Evolutionary conservation across 37 sponge, comb jelly and placozoan genomes (phyloP).

Genomic region (Chondrilla cf. caribensis): DNA sequence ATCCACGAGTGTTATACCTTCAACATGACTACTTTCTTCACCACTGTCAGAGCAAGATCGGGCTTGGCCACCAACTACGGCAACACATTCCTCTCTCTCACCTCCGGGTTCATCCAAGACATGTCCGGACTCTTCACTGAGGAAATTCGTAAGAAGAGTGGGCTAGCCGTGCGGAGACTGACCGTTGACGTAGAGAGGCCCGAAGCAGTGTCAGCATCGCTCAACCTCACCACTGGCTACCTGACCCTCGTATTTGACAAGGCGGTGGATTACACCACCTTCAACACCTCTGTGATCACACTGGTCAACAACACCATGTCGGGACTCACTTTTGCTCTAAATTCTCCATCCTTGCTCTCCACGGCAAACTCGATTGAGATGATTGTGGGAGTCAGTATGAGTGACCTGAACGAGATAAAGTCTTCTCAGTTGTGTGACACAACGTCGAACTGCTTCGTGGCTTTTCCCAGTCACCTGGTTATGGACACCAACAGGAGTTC

Average conservation of each 20-base stretch:
- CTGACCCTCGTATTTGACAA: conserved; percentile 70
- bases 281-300: conserved; percentile 38
- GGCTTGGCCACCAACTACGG: conserved; percentile 47
- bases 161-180: conserved; percentile 36
- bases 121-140: conserved; percentile 68
- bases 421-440: conserved; percentile 33
- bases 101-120: conserved; percentile 68
- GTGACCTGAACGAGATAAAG: conserved; percentile 66
- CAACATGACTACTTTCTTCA: conserved; percentile 27
- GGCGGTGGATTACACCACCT: conserved; percentile 42
- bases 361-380: conserved; percentile 22
- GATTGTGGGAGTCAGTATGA: conserved; percentile 5
- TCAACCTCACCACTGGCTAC: conserved; percentile 58
- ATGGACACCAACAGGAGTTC: conserved; percentile 36
- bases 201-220: conserved; percentile 20
- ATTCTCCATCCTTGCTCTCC: neutral
- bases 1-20: conserved; percentile 5
- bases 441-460: conserved; percentile 40
- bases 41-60: conserved; percentile 43
- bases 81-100: conserved; percentile 76
- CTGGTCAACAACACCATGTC: conserved; percentile 9
- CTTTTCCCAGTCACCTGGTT: conserved; percentile 45
- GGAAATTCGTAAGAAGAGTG: conserved; percentile 56
- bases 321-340: neutral
- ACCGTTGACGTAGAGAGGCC: conserved; percentile 53